Evolutionary conservation across 1,140 invertebrate genomes (phyloP), one percentile per base, ranked within the genome.

Genomic region (Trichomalopsis sarcophagae): DNA sequence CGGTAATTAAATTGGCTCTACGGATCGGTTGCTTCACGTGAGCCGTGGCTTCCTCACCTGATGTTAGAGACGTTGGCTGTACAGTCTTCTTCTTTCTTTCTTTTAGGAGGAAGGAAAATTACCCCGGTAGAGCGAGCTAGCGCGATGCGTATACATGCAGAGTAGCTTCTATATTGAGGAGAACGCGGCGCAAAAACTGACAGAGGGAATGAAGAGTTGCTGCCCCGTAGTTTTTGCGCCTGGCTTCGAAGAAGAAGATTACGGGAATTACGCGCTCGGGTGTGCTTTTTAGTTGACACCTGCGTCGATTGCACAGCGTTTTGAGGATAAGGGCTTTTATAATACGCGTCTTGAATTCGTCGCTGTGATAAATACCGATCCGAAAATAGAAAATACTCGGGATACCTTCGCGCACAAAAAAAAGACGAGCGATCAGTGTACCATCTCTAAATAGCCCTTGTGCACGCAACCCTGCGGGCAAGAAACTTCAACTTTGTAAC

Each of bases 1-100:
- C 55, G 81, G 73, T 83, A 83, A 83, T 83, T 83, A 83, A 83
- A 83, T 83, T 62, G 40, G 55, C 55, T 71, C 75, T 75, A 75
- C 14, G 73, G 36, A 75, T 75, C 73, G 73, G 73, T 44, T 75
- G 36, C 68, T 27, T 27, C 27, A n/a, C 68, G 27, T 27, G 27
- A 33, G 68, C 14, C 55, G 21, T 1, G 55, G 55, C 55, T 62
- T 62, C 55, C 30, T 75, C 36, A 75, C 73, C 73, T 75, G 73
- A 40, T 75, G 73, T 74, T 30, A 7, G 21, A 69, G 66, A 23
- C 66, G 66, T 71, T 71, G 68, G 66, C 23, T 71, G 23, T 10
- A 7, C 40, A 5, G 55, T 44, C 73, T 33, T 44, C 73, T 44
- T 44, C 40, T 44, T 74, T 75, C 36, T 44, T 40, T 36, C 14